These are phyloP conservation scores for Halcyon senegalensis DNA, from an alignment of 2,113 vertebrate species.

Conservation along the genomic window DNA sequence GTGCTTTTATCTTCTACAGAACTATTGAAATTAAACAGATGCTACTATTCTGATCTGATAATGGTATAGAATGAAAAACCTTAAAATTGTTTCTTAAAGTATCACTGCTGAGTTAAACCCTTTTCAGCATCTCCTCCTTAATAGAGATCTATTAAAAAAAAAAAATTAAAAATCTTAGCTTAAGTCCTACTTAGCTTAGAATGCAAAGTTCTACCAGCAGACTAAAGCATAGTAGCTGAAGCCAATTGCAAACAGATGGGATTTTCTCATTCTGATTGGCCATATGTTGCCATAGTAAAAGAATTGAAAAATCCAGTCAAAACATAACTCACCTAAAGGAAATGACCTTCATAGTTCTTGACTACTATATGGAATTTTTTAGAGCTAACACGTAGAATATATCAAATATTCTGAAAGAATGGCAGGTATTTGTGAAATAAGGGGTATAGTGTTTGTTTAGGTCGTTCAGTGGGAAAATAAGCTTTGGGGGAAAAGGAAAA, in stretches of 20 bases:
- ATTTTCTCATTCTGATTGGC: conserved; percentile 56
- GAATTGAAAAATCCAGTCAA: conserved; percentile 48
- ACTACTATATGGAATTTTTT: conserved; percentile 22
- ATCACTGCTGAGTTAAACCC: background rate
- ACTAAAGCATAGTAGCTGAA: conserved; percentile 47
- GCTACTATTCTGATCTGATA: background rate
- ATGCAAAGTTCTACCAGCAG: conserved; percentile 51
- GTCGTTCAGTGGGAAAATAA: conserved; percentile 37
- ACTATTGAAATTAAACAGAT: background rate
- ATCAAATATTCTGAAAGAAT: background rate
- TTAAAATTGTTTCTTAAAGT: background rate
- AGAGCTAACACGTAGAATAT: background rate
- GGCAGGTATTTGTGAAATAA: background rate
- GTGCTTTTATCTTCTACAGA: conserved; percentile 24
- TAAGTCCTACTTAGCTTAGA: conserved; percentile 33
- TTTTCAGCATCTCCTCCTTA: background rate
- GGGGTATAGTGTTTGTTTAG: background rate
- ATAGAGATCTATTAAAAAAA: background rate
- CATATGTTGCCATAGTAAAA: conserved; percentile 59
- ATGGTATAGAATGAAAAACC: background rate
- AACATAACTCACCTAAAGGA: conserved; percentile 60
- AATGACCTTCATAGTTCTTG: conserved; percentile 55
- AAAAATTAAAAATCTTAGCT: background rate
- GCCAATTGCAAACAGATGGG: conserved; percentile 70
- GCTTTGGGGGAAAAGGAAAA: background rate